Evolutionary conservation across 2,113 vertebrate species (phyloP), one percentile per base, ranked within the genome.

Genomic region (Amazona guildingii): DNA sequence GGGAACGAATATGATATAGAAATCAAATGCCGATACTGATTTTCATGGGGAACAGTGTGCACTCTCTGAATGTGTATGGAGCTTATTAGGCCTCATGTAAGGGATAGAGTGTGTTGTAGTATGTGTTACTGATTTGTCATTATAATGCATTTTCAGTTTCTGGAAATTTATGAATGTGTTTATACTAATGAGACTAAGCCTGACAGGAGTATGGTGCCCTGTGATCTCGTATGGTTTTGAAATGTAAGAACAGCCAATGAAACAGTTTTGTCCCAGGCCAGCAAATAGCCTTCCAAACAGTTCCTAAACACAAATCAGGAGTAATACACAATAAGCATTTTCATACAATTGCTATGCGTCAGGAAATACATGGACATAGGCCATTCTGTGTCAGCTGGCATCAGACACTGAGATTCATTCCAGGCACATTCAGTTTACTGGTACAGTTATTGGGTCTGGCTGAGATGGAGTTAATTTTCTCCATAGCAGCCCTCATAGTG

Each of bases 51-150:
- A 37, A 8, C 43, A 54, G 9, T 27, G 39, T 62, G 2, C 9
- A 51, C 8, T 35, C 12, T 76, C 17, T 70, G 27, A 55, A 59
- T 19, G 10, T 9, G 5, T 6, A 13, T 29, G 37, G 19, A 75
- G 4, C 8, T 82, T 78, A 87, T 52, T 8, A 21, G 6, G 49
- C 3, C 7, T 18, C 44, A 7, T 43, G 24, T n/a, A 69, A 62
- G 14, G 1, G 1, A 33, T 1, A 75, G 12, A 61, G 13, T 59
- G 5, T 27, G 10, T 27, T 76, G 20, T 20, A n/a, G 4, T 37
- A 25, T 17, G 7, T 28, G 39, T 33, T 75, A 70, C 7, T 67
- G 49, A 57, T 41, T 13, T 70, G 18, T 27, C 25, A 72, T 76
- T 51, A 21, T 27, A 76, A 43, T 14, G 9, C 1, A 23, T 55